Evolutionary conservation across 2,888 invertebrate species (phyloP).

Genomic region (Brassicogethes aeneus): DNA sequence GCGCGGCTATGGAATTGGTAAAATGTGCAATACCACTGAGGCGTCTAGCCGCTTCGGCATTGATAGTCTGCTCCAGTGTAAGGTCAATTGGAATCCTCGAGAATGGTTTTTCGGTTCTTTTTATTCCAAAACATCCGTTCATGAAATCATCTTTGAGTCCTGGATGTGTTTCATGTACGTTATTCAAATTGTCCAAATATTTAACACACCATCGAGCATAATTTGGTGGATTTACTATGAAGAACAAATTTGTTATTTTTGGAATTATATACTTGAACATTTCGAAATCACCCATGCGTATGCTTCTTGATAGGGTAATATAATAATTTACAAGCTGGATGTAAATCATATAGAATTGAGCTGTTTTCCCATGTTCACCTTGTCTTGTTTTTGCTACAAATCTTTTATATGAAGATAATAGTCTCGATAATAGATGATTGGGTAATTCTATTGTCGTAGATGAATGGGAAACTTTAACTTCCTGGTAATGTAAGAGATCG

Average conservation of each 20-base stretch:
- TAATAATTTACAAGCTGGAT: constrained; percentile 12
- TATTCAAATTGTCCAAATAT: constrained; percentile 27
- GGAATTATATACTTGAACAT: constrained; percentile 19
- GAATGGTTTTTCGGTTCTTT: constrained; percentile 28
- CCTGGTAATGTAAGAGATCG: constrained; percentile 10
- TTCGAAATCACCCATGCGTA: constrained; percentile 17
- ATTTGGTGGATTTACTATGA: constrained; percentile 29
- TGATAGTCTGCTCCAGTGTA: constrained; percentile 30
- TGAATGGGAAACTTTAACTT: constrained; percentile 9
- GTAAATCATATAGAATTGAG: background rate
- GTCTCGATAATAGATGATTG: constrained; percentile 7
- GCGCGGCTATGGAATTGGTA: constrained; percentile 16
- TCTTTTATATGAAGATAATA: constrained; percentile 12
- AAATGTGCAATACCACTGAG: constrained; percentile 13
- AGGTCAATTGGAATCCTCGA: constrained; percentile 29
- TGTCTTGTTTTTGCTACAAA: constrained; percentile 13
- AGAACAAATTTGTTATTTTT: constrained; percentile 29
- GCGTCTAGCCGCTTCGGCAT: constrained; percentile 22
- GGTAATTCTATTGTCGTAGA: constrained; percentile 8
- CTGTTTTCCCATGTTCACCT: constrained; percentile 6
- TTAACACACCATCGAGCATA: constrained; percentile 28
- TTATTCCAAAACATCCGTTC: constrained; percentile 27
- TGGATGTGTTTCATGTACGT: constrained; percentile 27
- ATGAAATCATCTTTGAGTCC: constrained; percentile 19
- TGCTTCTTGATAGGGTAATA: constrained; percentile 12